These are phyloP conservation scores for Gonioctena quinquepunctata DNA, from an alignment of 1,140 invertebrate genomes.

Conservation along the genomic window DNA sequence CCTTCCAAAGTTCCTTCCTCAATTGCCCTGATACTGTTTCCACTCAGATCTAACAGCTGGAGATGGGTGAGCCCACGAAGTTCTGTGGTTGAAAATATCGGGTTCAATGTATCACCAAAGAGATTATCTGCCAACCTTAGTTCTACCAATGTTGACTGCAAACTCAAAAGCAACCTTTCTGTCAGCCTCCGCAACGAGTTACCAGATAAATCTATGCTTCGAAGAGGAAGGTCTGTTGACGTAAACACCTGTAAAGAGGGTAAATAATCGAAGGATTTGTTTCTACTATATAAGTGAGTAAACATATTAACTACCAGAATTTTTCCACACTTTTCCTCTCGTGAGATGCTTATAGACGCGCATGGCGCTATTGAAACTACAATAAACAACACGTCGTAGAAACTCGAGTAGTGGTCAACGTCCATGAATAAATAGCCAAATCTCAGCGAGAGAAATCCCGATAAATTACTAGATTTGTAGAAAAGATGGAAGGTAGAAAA, in stretches of 20 bases:
- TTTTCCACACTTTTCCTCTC: too few species aligned
- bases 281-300: too few species aligned
- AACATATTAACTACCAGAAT: too few species aligned
- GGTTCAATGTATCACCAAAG: slow-evolving; percentile 85
- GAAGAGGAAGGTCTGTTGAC: slow-evolving; percentile 67
- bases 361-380: too few species aligned
- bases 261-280: too few species aligned
- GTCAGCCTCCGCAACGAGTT: slow-evolving; percentile 81
- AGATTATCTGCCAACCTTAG: slow-evolving; percentile 78
- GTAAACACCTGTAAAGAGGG: slow-evolving; percentile 60
- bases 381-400: too few species aligned
- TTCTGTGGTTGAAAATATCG: slow-evolving; percentile 84
- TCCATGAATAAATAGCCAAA: too few species aligned
- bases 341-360: too few species aligned
- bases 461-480: too few species aligned
- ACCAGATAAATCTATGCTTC: slow-evolving; percentile 77
- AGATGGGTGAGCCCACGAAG: slow-evolving; percentile 75
- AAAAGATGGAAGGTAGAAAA: too few species aligned
- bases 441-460: too few species aligned
- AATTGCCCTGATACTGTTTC: slow-evolving; percentile 77
- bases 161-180: slow-evolving; percentile 71
- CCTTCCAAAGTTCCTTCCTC: slow-evolving; percentile 86
- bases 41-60: slow-evolving; percentile 75
- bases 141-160: slow-evolving; percentile 70
- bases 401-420: too few species aligned